Percentiles rank a stretch among this genome's conserved stretches.
phyloP scores from a whole-genome alignment of 2,888 invertebrate species.

The Acleris literana region DNA sequence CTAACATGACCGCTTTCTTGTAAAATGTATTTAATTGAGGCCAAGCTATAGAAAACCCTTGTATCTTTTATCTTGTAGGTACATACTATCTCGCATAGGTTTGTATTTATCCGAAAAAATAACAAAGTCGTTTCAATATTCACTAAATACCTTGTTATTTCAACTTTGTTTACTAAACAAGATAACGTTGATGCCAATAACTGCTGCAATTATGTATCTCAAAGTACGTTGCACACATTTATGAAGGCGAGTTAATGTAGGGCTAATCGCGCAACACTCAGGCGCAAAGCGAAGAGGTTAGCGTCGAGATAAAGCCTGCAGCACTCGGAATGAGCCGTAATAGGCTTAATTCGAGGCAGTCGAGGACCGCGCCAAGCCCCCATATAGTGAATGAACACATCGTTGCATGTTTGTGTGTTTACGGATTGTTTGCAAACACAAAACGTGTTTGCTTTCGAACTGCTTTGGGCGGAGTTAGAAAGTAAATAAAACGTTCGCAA shows the following conservation, averaged over 20 bases:
- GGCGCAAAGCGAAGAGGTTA: slow-evolving; percentile 38
- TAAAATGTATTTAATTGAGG: too few species aligned
- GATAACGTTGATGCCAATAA: not conserved
- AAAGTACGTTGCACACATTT: not conserved
- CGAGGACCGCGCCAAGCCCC: not conserved
- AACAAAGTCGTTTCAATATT: too few species aligned
- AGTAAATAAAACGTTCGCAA: slow-evolving; percentile 18
- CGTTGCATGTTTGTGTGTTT: slow-evolving; percentile 13
- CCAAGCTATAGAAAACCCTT: too few species aligned
- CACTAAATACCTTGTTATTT: too few species aligned
- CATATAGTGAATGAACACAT: not conserved
- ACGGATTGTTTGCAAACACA: slow-evolving; percentile 24
- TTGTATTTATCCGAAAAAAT: too few species aligned
- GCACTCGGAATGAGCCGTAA: slow-evolving; percentile 49
- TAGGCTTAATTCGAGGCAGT: slow-evolving; percentile 29
- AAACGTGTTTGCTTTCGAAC: slow-evolving; percentile 15
- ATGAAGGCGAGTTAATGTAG: slow-evolving; percentile 18
- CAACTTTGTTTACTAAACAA: too few species aligned
- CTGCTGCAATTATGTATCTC: not conserved
- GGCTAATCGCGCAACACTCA: slow-evolving; percentile 6
- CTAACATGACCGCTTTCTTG: not conserved
- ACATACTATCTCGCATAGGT: too few species aligned
- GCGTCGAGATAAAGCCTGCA: slow-evolving; percentile 49
- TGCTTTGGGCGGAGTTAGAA: slow-evolving; percentile 25
- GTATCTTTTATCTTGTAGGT: too few species aligned